phyloP scores from a whole-genome alignment of 2,888 invertebrate genomes.

The Drosophila quinaria region DNA sequence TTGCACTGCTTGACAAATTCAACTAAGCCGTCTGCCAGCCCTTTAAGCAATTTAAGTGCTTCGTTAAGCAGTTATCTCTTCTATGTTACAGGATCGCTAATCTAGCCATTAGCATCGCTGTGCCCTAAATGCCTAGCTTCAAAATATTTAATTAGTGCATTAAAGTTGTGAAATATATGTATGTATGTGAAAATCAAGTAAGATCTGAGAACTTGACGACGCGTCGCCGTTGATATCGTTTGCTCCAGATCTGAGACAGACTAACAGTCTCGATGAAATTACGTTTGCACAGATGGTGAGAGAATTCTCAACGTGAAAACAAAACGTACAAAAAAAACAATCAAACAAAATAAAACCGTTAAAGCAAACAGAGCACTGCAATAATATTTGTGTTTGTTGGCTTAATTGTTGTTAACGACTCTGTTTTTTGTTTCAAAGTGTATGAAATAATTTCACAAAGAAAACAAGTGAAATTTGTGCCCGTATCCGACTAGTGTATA shows the following conservation, averaged over 20 bases:
- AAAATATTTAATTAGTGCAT: neutral
- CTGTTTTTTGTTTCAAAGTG: constrained; percentile 9
- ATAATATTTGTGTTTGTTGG: constrained; percentile 13
- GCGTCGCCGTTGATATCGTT: constrained; percentile 32
- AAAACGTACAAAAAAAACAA: neutral
- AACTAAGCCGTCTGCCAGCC: neutral
- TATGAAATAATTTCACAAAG: constrained; percentile 15
- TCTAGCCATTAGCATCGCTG: neutral
- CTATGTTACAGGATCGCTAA: neutral
- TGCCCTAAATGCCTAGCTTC: neutral
- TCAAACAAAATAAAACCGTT: constrained; percentile 11
- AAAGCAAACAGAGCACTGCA: constrained; percentile 10
- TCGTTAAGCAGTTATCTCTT: neutral
- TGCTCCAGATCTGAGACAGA: constrained; percentile 50
- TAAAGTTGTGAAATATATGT: constrained; percentile 4
- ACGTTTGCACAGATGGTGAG: constrained; percentile 16
- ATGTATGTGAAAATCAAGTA: neutral
- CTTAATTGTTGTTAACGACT: constrained; percentile 31
- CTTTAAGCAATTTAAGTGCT: neutral
- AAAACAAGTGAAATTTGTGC: constrained; percentile 7
- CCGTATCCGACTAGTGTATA: neutral
- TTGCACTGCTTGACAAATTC: constrained; percentile 5
- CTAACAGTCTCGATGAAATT: constrained; percentile 22
- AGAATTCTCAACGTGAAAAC: constrained; percentile 14
- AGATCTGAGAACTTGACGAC: constrained; percentile 6